Base-by-base conservation (phyloP, 2,113 vertebrate species). In the Rhagologus leucostigma region DNA sequence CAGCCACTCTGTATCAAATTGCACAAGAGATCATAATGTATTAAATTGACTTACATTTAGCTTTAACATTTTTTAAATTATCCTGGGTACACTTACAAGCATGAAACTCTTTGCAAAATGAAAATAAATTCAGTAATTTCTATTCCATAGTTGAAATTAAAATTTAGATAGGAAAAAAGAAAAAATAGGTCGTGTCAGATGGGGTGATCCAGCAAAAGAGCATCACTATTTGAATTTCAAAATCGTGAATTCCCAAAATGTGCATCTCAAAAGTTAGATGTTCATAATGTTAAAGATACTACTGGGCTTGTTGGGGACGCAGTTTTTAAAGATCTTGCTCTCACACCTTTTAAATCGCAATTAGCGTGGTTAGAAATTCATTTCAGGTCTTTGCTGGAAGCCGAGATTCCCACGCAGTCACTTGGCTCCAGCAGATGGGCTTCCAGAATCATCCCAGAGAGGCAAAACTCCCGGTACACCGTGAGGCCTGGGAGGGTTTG, bases 391-490 rank as follows among this genome's bases (percentile, higher is more conserved):
- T 44, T 71, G 76, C 27, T 71, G 91, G 71, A 75, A 60, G 56
- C 77, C 53, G 69, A 67, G 39, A 32, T 71, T 80, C 41, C 50
- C 44, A 22, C 39, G 67, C 50, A 47, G 64, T 79, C 65, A 10
- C 56, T 85, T 44, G 20, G 42, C 62, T 89, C 7, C 52, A 8
- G 39, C 39, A 70, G 42, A 32, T 3, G 17, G 24, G 19, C 35
- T 68, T 68, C 59, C n/a, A 37, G 64, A 63, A 30, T 13, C 35
- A 56, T 1, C 29, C n/a, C 0, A 3, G 21, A 46, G 65, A 37
- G 9, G 32, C 60, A 53, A 26, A 57, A 39, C 5, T 50, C 19
- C 1, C 0, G 0, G 13, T 13, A 14, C 12, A 8, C 18, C 67
- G 20, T 13, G 11, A 59, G 82, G 73, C 41, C 59, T 67, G 37